Evolutionary conservation across 2,888 invertebrate species (phyloP).

Genomic region (Aspidiotus rigidus): DNA sequence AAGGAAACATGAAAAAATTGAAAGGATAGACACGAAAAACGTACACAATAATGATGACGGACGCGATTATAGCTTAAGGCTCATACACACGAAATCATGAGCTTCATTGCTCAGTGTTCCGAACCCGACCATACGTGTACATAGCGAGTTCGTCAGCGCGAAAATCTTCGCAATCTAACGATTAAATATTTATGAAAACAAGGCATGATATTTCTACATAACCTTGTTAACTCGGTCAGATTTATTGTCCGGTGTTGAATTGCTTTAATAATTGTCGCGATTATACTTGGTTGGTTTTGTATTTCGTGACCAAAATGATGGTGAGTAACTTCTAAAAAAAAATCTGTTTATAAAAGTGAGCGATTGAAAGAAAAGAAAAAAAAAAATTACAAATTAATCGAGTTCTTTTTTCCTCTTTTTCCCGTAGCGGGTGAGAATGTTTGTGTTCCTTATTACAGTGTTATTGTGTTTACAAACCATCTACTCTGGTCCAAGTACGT

Average conservation of each 20-base stretch:
- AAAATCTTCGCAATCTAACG: neutral
- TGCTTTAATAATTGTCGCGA: neutral
- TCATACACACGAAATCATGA: no score
- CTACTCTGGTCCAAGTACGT: no score
- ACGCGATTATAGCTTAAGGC: neutral
- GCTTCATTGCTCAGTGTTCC: no score
- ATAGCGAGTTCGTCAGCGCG: neutral
- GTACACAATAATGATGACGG: neutral
- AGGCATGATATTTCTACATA: constrained; percentile 6
- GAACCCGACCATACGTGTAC: neutral
- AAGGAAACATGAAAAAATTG: no score
- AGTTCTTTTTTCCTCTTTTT: no score
- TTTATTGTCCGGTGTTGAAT: neutral
- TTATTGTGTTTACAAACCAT: no score
- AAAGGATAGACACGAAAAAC: neutral
- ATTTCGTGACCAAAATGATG: neutral
- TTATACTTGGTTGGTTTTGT: neutral
- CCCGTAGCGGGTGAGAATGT: no score
- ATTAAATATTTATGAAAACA: constrained; percentile 10
- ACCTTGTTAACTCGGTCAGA: constrained; percentile 11
- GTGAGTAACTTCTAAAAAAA: neutral
- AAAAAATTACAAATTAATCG: no score
- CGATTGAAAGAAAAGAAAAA: neutral
- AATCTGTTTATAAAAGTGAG: no score
- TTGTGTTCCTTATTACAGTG: no score